Base-by-base conservation (phyloP, 2,797 vertebrate genomes). In the Taenioides sp. region DNA sequence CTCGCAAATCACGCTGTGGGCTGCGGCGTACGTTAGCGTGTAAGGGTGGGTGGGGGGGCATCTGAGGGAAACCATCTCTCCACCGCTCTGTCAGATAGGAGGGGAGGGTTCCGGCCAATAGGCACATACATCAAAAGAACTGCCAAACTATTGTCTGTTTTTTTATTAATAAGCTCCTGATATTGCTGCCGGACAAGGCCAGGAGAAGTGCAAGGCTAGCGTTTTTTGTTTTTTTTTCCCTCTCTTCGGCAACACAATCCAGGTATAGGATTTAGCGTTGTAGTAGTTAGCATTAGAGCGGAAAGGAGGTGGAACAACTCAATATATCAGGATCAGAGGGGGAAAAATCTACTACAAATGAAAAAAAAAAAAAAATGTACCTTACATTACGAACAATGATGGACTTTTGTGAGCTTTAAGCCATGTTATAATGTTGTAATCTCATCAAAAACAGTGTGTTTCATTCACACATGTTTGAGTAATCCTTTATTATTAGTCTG, bases 91-190 rank as follows among this genome's bases (percentile, higher is more conserved):
- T 90, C 81, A 85, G 82, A 86, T 31, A 27, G 63, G 69, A 70
- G 81, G 71, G 61, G 61, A 27, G 34, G 50, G 71, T 80, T 76
- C 83, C 80, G 27, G 79, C 71, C 75, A 92, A 93, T 86, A 83
- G 89, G 81, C 80, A 79, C 92, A 92, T 92, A 88, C 78, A 91
- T 93, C 92, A 93, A 90, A 88, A 76, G 82, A 88, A 87, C 82
- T 86, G 89, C 91, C 88, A 92, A 92, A 91, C 89, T 86, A 92
- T 91, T 90, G 91, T 91, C 91, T 91, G 86, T 86, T 91, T 91
- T 62, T 89, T 89, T 89, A 91, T 92, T 91, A 91, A 92, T 89
- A 92, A 88, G 90, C 87, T 86, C 79, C 80, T 80, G 91, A 90
- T 84, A 84, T 86, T 68, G 87, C 88, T 87, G 87, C 89, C 72